phyloP scores from a whole-genome alignment of 2,888 invertebrate genomes.

The Amorpha juglandis region DNA sequence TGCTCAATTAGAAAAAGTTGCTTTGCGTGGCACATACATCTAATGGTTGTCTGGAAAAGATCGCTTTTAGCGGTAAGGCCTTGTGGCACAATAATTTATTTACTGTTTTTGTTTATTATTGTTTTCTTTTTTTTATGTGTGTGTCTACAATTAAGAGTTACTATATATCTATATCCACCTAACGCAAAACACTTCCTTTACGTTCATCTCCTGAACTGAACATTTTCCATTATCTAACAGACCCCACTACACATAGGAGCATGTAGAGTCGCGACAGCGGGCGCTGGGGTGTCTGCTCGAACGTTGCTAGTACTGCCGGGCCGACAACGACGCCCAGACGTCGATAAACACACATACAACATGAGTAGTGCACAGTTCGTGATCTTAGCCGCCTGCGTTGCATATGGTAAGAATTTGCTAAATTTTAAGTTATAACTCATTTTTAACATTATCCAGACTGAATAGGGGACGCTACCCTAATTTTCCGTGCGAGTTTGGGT shows the following conservation, averaged over 20 bases:
- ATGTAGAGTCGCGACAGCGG: conserved; percentile 45
- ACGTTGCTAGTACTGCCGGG: conserved; percentile 70
- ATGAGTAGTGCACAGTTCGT: conserved; percentile 71
- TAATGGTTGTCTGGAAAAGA: too few species aligned
- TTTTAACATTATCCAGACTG: neutral
- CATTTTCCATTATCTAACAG: conserved; percentile 24
- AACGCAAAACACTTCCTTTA: neutral
- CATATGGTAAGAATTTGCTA: conserved; percentile 64
- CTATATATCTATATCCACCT: too few species aligned
- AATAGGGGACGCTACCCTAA: too few species aligned
- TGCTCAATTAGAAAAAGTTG: too few species aligned
- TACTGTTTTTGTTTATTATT: too few species aligned
- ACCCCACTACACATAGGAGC: conserved; percentile 58
- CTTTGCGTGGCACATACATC: too few species aligned
- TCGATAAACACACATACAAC: conserved; percentile 53
- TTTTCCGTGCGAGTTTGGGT: too few species aligned
- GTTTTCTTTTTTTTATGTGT: too few species aligned
- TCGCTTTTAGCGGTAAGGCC: too few species aligned
- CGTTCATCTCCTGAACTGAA: neutral
- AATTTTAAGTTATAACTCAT: neutral
- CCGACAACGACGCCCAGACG: conserved; percentile 70
- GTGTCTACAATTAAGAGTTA: too few species aligned
- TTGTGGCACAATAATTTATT: too few species aligned
- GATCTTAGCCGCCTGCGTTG: conserved; percentile 65
- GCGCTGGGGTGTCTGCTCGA: conserved; percentile 51